Base-by-base conservation (phyloP, 2,113 vertebrate species). In the Lathamus discolor region DNA sequence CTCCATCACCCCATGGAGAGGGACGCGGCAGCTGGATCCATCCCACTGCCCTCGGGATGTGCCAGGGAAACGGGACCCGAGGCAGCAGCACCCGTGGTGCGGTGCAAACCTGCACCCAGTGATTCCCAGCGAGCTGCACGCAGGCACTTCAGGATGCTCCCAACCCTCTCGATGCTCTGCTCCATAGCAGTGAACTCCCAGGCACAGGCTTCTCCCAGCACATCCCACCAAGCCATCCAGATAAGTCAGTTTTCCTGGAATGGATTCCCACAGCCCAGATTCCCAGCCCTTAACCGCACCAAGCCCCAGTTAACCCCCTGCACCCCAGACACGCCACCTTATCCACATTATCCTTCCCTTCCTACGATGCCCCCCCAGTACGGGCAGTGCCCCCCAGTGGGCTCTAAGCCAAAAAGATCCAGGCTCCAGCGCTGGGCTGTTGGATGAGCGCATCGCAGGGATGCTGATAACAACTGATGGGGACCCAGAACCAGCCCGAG, bases 371-470 rank as follows among this genome's bases (percentile, higher is more conserved):
- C 10, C 29, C 28, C 24, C 25, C 33, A 37, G 37, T 44, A 43
- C 0, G 0, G 35, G 13, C 48, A 41, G n/a, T 1, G 24, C 25
- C 41, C 18, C 54, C 55, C 3, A 0, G 3, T 1, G 14, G 57
- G 24, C 27, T 72, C 48, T 16, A 23, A 44, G 17, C 20, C 83
- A 59, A 48, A 81, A 22, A 23, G 43, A 17, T 61, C 4, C 46
- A 39, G 79, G 80, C 37, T 72, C 49, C 55, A 20, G 43, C 24
- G 0, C 44, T 61, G 2, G 0, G 59, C 59, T 67, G 17, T 17
- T 39, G 25, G 66, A 46, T 6, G 20, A 22, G 41, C 31, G 4
- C 10, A 5, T 2, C 3, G 0, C 46, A 7, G 1, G 13, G 20
- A 14, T 4, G 13, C n/a, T 6, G 41, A 2, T 6, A 39, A 11